Evolutionary conservation across 2,113 vertebrate species (phyloP).

Genomic region (Mola mola): DNA sequence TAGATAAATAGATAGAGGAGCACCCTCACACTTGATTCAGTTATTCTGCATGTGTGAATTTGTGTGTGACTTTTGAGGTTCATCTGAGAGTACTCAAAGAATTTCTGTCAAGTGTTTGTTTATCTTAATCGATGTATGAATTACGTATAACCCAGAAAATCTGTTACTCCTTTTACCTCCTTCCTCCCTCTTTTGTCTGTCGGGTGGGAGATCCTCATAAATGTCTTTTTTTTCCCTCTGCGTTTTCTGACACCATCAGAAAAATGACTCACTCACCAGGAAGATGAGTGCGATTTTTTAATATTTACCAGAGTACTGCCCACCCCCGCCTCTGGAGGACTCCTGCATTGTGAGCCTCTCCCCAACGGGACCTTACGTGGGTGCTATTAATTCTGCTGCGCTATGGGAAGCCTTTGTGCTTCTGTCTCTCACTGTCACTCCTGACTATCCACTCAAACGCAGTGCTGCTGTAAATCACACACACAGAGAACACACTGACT

Average conservation of each 20-base stretch:
- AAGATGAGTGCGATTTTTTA: background rate
- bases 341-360: constrained; percentile 18
- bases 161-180: background rate
- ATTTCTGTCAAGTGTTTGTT: background rate
- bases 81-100: too few species aligned
- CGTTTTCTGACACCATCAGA: constrained; percentile 28
- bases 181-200: background rate
- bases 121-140: constrained; percentile 20
- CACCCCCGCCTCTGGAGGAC: constrained; percentile 31
- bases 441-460: background rate
- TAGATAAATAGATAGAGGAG: too few species aligned
- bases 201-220: too few species aligned
- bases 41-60: constrained; percentile 1
- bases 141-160: background rate
- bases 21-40: too few species aligned
- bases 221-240: background rate
- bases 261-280: constrained; percentile 30
- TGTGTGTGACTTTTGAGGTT: too few species aligned
- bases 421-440: constrained; percentile 28
- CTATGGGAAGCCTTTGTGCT: constrained; percentile 18
- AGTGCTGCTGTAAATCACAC: background rate
- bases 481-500: background rate
- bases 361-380: constrained; percentile 25
- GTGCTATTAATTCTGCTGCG: constrained; percentile 21
- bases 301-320: constrained; percentile 24